Base-by-base conservation (phyloP, 2,888 invertebrate species). In the Caenorhabditis sp. region DNA sequence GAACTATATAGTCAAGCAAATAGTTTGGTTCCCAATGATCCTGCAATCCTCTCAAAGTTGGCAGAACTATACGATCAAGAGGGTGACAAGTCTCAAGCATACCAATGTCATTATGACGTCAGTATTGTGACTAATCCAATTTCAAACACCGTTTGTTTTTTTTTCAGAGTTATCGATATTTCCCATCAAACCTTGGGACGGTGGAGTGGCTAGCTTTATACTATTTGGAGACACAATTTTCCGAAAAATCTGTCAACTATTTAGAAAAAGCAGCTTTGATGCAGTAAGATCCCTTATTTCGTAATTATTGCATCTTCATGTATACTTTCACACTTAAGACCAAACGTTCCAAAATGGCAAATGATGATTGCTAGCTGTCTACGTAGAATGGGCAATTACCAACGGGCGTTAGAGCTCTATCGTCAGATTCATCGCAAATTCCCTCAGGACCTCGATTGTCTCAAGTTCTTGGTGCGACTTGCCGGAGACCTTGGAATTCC, bases 391-490 rank as follows among this genome's bases (percentile, higher is more conserved):
- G 96, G 96, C 32, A 95, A 95, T 90, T 96, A 96, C 92, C 95
- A 95, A 87, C 95, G 95, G 89, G 96, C 96, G 9, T 93, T 97
- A 22, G 94, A 95, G 8, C 94, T 95, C 0, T 97, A 96, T 92
- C 95, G 96, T 93, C 94, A 94, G 86, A 95, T 98, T 89, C 95
- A 97, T 91, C 94, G 94, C 22, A 94, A 95, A 86, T 98, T 98
- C 92, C 98, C 98, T 0, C 97, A 98, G 83, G 97, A 98, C 92
- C 94, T 96, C 0, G 97, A 97, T 91, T 98, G 98, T 93, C 93
- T 97, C 67, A 95, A 96, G 92, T 95, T 96, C 92, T 94, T 97
- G 89, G 95, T 96, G n/a, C 94, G 96, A 87, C 93, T 97, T 62
- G 95, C 96, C 91, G 95, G 95, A 40, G 97, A 97, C 91, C 94